Conservation (phyloP, 2,113 vertebrate species). For the Saguinus midas region DNA sequence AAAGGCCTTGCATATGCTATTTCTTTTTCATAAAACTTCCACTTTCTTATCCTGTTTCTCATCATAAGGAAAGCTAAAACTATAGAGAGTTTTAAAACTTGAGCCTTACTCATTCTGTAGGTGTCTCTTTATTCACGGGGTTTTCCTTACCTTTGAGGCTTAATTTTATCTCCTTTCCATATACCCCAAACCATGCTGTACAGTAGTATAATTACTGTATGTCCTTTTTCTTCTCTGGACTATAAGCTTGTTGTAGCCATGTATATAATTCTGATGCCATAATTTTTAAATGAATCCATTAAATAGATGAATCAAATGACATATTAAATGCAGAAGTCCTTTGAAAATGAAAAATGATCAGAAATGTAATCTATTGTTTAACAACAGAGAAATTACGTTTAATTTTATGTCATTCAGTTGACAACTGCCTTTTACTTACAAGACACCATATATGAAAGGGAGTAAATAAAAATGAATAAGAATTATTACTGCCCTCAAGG, state of each 20-base stretch:
- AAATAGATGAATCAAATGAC: background rate
- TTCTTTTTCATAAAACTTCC: background rate
- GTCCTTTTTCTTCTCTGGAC: background rate
- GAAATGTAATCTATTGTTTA: background rate
- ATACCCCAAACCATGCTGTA: fast-evolving
- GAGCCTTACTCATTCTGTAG: background rate
- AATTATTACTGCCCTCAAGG: background rate
- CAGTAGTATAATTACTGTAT: background rate
- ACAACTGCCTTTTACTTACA: background rate
- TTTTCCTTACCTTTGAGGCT: background rate
- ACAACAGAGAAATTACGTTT: background rate
- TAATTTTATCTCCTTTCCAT: background rate
- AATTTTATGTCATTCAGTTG: background rate
- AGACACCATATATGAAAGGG: background rate
- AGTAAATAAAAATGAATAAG: background rate
- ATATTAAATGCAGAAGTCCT: background rate
- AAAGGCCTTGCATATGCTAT: background rate
- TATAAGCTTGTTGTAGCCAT: background rate
- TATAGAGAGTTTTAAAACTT: background rate
- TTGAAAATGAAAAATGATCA: background rate
- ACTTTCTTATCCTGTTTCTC: background rate
- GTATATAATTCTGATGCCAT: background rate
- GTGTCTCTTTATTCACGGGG: background rate
- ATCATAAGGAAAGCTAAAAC: no score
- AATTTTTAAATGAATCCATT: background rate